Conservation (phyloP, 2,888 invertebrate species). For the Marasmarcha lunaedactyla region DNA sequence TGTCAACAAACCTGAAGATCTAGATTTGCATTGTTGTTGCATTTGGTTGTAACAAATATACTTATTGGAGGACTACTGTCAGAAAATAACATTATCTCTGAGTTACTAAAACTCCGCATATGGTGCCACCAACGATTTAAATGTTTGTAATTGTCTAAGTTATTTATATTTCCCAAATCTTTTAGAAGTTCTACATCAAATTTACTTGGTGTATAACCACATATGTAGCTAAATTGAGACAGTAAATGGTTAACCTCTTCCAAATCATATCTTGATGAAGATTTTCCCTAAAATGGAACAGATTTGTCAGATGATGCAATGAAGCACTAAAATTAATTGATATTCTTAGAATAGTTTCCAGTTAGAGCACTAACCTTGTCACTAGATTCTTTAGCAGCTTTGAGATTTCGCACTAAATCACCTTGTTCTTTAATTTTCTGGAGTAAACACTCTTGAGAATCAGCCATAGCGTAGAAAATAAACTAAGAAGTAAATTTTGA, state of each 20-base stretch:
- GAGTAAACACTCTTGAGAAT: constrained; percentile 39
- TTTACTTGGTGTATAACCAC: constrained; percentile 65
- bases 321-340: constrained; percentile 5
- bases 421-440: constrained; percentile 75
- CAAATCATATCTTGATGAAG: constrained; percentile 26
- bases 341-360: neutral
- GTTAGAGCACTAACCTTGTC: constrained; percentile 72
- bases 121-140: constrained; percentile 73
- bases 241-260: constrained; percentile 52
- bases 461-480: constrained; percentile 33
- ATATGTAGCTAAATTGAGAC: constrained; percentile 66
- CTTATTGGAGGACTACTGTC: constrained; percentile 25
- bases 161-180: constrained; percentile 30
- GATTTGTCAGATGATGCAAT: constrained; percentile 27
- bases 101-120: constrained; percentile 69
- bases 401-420: constrained; percentile 84
- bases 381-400: constrained; percentile 81
- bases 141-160: constrained; percentile 48
- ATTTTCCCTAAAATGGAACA: constrained; percentile 35
- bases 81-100: constrained; percentile 57
- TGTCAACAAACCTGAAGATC: constrained; percentile 41
- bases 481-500: neutral
- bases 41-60: no score
- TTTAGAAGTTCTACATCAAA: constrained; percentile 55
- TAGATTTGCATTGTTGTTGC: constrained; percentile 25